These are phyloP conservation scores for Carollia perspicillata DNA, from an alignment of 2,113 vertebrate genomes.

Conservation along the genomic window DNA sequence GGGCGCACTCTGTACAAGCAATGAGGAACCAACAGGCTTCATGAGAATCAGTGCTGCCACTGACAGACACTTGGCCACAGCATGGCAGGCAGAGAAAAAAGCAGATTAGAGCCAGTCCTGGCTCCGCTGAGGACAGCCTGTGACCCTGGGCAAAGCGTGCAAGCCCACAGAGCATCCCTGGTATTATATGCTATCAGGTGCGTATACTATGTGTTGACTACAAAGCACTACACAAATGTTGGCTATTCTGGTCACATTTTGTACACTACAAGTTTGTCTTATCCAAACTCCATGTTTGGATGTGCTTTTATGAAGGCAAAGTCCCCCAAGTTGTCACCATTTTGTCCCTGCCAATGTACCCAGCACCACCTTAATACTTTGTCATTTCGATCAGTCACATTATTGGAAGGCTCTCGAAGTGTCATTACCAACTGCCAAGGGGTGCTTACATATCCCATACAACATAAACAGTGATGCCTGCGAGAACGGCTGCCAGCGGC, in stretches of 20 bases:
- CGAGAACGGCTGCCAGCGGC: not conserved
- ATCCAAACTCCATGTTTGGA: not conserved
- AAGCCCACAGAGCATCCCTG: not conserved
- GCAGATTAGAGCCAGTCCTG: not conserved
- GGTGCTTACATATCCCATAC: not conserved
- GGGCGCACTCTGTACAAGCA: not conserved
- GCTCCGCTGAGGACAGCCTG: not conserved
- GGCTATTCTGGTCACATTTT: not conserved
- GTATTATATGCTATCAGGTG: not conserved
- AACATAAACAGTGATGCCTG: not conserved
- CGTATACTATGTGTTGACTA: not conserved
- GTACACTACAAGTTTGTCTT: not conserved
- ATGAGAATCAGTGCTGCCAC: not conserved
- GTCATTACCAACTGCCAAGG: not conserved
- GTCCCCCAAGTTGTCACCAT: not conserved
- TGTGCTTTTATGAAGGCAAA: constrained; percentile 29
- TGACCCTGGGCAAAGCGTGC: not conserved
- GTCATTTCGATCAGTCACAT: not conserved
- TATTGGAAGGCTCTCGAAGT: not conserved
- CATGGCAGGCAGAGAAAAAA: not conserved
- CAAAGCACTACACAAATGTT: not conserved
- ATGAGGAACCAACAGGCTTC: not conserved
- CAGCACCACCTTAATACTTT: not conserved
- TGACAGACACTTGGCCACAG: not conserved
- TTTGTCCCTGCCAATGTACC: not conserved